Conservation (phyloP, 2,113 vertebrate genomes). For the Sarotherodon lohbergeri region DNA sequence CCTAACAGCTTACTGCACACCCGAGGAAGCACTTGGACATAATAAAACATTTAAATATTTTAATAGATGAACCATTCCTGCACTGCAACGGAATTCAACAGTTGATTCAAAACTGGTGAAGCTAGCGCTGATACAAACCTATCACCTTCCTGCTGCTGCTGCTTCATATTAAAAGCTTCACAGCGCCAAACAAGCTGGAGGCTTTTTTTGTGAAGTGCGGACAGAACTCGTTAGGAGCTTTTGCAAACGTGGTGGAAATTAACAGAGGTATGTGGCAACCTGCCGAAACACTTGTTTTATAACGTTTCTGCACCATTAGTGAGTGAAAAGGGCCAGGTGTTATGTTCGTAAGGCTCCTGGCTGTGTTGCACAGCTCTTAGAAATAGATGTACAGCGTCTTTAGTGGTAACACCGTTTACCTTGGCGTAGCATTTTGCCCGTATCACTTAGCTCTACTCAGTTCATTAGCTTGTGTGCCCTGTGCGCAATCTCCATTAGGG, state of each 20-base stretch:
- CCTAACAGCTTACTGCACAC: neutral
- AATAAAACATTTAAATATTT: neutral
- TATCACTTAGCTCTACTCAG: neutral
- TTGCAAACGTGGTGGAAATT: neutral
- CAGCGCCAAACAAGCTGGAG: neutral
- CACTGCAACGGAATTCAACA: rapidly evolving
- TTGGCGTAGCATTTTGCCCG: neutral
- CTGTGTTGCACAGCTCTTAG: neutral
- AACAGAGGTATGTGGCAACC: neutral
- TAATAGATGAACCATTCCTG: rapidly evolving
- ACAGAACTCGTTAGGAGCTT: rapidly evolving
- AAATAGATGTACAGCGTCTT: neutral
- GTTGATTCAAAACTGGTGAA: rapidly evolving
- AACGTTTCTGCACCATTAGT: neutral
- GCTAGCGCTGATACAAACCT: rapidly evolving
- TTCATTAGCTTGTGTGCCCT: neutral
- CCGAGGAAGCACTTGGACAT: rapidly evolving
- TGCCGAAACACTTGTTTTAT: neutral
- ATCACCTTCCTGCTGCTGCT: neutral
- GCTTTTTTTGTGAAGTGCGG: neutral
- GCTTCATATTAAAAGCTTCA: neutral
- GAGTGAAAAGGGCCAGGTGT: neutral
- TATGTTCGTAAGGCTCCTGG: rapidly evolving
- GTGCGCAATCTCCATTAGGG: neutral
- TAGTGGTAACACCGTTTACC: neutral